Conservation (phyloP, 2,888 invertebrate genomes). For the Volucella inanis region DNA sequence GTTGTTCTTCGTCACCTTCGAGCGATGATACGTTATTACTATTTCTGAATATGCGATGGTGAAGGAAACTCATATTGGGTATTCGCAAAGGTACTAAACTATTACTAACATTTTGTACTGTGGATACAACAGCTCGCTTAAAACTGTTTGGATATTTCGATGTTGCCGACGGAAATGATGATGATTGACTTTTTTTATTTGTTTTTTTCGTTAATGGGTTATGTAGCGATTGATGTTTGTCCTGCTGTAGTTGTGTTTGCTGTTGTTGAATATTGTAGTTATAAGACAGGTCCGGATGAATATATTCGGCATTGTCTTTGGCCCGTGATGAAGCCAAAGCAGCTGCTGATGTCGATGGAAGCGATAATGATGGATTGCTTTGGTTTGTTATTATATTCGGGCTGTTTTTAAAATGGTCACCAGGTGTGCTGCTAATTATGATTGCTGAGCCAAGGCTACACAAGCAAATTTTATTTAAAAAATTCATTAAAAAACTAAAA, state of each 20-base stretch:
- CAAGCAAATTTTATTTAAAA: slow-evolving; percentile 38
- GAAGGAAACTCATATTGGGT: slow-evolving; percentile 77
- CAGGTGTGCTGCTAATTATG: slow-evolving; percentile 81
- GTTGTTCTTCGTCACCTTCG: slow-evolving; percentile 35
- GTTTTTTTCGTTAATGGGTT: slow-evolving; percentile 38
- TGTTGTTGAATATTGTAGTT: slow-evolving; percentile 47
- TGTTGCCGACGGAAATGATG: slow-evolving; percentile 79
- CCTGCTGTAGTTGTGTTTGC: slow-evolving; percentile 44
- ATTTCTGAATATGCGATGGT: slow-evolving; percentile 78
- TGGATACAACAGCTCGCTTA: slow-evolving; percentile 79
- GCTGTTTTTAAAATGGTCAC: slow-evolving; percentile 78
- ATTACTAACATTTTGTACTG: slow-evolving; percentile 77
- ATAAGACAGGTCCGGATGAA: slow-evolving; percentile 50
- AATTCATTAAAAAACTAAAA: slow-evolving; percentile 9
- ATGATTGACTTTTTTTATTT: slow-evolving; percentile 59
- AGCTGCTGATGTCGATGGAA: slow-evolving; percentile 79
- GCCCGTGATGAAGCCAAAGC: slow-evolving; percentile 70
- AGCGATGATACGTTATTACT: slow-evolving; percentile 61
- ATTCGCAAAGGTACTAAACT: slow-evolving; percentile 77
- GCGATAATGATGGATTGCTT: slow-evolving; percentile 76
- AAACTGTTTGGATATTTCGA: slow-evolving; percentile 79
- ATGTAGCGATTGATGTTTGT: slow-evolving; percentile 49
- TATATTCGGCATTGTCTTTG: slow-evolving; percentile 55
- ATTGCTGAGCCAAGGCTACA: slow-evolving; percentile 80
- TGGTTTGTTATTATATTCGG: slow-evolving; percentile 77